phyloP scores from a whole-genome alignment of 2,113 vertebrate species.

The Glaucomys volans region DNA sequence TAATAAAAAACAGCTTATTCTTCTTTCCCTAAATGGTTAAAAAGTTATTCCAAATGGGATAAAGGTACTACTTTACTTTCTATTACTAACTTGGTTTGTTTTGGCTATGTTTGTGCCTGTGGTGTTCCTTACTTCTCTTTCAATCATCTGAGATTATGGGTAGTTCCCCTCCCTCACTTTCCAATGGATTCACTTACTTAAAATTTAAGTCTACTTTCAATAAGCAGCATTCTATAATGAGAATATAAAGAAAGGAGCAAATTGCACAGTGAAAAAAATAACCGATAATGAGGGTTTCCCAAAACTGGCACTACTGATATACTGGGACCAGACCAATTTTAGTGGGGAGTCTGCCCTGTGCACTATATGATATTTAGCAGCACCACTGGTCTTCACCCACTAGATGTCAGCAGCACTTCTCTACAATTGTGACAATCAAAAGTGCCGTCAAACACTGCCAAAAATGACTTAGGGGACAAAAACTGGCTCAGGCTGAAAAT shows the following conservation, averaged over 20 bases:
- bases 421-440: background rate
- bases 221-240: background rate
- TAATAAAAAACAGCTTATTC: constrained; percentile 34
- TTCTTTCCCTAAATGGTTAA: constrained; percentile 28
- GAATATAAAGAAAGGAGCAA: background rate
- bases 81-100: background rate
- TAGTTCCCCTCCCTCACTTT: background rate
- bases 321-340: background rate
- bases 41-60: background rate
- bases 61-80: background rate
- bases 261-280: constrained; percentile 1
- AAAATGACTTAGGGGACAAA: background rate
- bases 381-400: background rate
- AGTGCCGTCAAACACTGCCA: background rate
- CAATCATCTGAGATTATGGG: background rate
- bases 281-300: background rate
- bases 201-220: background rate
- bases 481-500: background rate
- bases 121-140: background rate
- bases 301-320: background rate
- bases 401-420: background rate
- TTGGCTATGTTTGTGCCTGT: background rate
- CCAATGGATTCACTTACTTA: background rate
- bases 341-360: background rate
- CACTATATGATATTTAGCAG: background rate